phyloP scores from a whole-genome alignment of 2,888 invertebrate genomes.

The Lomographa bimaculata region DNA sequence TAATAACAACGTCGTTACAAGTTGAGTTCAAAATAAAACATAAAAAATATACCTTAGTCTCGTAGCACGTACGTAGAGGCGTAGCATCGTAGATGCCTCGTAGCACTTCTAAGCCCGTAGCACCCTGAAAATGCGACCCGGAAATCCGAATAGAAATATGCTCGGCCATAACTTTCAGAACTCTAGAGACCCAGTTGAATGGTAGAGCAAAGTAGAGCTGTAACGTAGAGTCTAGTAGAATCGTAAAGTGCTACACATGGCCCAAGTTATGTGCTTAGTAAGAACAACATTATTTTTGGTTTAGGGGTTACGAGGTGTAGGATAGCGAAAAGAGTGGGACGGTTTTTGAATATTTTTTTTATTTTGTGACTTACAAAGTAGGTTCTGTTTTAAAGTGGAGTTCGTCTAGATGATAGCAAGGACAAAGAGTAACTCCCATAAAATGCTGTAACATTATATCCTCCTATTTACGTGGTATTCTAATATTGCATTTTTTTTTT shows the following conservation, averaged over 20 bases:
- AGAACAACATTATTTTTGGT: constrained; percentile 15
- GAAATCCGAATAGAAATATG: constrained; percentile 11
- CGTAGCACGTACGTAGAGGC: constrained; percentile 1
- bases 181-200: constrained; percentile 9
- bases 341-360: too few species aligned
- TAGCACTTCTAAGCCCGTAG: constrained; percentile 2
- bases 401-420: too few species aligned
- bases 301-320: constrained; percentile 3
- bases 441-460: too few species aligned
- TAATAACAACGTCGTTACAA: too few species aligned
- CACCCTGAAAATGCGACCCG: background rate
- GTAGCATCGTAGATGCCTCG: constrained; percentile 4
- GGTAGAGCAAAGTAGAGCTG: constrained; percentile 3
- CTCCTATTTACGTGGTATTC: too few species aligned
- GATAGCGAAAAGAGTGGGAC: constrained; percentile 1
- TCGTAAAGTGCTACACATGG: constrained; percentile 17
- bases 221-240: constrained; percentile 2
- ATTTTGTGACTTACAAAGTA: too few species aligned
- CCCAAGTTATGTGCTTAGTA: constrained; percentile 11
- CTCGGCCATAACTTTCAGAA: constrained; percentile 6
- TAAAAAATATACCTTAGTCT: too few species aligned
- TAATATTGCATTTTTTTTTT: too few species aligned
- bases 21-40: too few species aligned
- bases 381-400: too few species aligned
- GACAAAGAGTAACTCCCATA: too few species aligned